These are phyloP conservation scores for Holacanthus passer DNA, from an alignment of 2,113 vertebrate species.

Conservation along the genomic window DNA sequence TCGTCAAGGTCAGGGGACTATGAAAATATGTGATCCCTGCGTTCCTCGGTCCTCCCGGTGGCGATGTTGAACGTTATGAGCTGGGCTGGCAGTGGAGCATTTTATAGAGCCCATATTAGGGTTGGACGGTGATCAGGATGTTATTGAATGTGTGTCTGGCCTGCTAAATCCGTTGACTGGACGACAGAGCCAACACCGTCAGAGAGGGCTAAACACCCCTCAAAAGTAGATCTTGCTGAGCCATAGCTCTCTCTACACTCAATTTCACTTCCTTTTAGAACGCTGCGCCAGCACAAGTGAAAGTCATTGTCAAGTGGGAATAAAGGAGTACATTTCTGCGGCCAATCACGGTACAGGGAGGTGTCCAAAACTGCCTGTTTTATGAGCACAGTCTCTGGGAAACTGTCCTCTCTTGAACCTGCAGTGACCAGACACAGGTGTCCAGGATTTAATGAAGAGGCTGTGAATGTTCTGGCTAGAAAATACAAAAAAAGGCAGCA, in stretches of 20 bases:
- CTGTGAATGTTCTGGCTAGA: conserved; percentile 1
- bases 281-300: conserved; percentile 59
- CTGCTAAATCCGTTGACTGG: conserved; percentile 56
- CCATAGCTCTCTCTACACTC: conserved; percentile 56
- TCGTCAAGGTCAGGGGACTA: conserved; percentile 69
- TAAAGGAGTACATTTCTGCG: conserved; percentile 45
- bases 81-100: conserved; percentile 50
- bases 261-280: conserved; percentile 59
- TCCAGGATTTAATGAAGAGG: conserved; percentile 40
- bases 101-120: conserved; percentile 73
- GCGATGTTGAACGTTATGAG: conserved; percentile 55
- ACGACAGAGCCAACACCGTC: conserved; percentile 47
- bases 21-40: conserved; percentile 72
- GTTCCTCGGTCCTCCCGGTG: conserved; percentile 38
- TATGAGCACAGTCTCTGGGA: conserved; percentile 47
- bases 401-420: conserved; percentile 34
- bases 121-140: conserved; percentile 72
- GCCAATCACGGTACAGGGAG: conserved; percentile 32
- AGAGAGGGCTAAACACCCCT: conserved; percentile 56
- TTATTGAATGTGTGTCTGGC: conserved; percentile 72
- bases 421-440: conserved; percentile 44
- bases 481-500: not conserved
- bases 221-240: conserved; percentile 66
- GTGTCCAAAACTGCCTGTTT: conserved; percentile 45
- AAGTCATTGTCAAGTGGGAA: conserved; percentile 60